Base-by-base conservation (phyloP, 2,113 vertebrate species). In the Tupaia tana region DNA sequence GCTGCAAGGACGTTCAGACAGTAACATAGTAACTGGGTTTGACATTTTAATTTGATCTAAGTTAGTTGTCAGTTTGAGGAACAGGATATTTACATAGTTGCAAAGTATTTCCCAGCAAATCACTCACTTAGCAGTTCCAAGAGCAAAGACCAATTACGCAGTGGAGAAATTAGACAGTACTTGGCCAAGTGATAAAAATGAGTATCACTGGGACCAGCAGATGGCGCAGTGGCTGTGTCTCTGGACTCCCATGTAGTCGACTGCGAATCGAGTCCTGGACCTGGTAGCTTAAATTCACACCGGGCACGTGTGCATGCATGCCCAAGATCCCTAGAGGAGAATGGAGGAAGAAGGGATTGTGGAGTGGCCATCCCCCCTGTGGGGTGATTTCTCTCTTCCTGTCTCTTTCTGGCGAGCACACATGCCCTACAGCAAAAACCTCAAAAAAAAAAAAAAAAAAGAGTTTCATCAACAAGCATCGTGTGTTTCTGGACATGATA, bases 111-210 rank as follows among this genome's bases (percentile, higher is more conserved):
- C 91, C 81, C 29, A 78, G 75, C 88, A 85, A n/a, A 92, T 69
- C 73, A 29, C 58, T 69, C 73, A 29, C 58, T 87, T 94, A 69
- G 24, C 73, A 81, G 25, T 83, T 15, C 54, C 29, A 71, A 85
- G 6, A 70, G 69, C 61, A 58, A 70, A 89, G 91, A 91, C 7
- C 91, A 92, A 70, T 80, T 58, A 66, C 16, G 19, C 67, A 58
- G 61, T 71, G 27, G 56, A 61, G 73, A 93, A 89, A 85, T 63
- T 69, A 81, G 64, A 88, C 71, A 56, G 22, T 67, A 64, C 24
- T 88, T 84, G 82, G 78, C 66, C 69, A 95, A 70, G 64, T 73
- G 81, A 85, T 63, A 67, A 88, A 89, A 74, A 85, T 79, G 73
- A 87, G 2, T 80, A 34, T 67, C 59, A 8, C 74, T 43, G 43